Conservation (phyloP, 1,140 invertebrate species). For the Philaenus spumarius region DNA sequence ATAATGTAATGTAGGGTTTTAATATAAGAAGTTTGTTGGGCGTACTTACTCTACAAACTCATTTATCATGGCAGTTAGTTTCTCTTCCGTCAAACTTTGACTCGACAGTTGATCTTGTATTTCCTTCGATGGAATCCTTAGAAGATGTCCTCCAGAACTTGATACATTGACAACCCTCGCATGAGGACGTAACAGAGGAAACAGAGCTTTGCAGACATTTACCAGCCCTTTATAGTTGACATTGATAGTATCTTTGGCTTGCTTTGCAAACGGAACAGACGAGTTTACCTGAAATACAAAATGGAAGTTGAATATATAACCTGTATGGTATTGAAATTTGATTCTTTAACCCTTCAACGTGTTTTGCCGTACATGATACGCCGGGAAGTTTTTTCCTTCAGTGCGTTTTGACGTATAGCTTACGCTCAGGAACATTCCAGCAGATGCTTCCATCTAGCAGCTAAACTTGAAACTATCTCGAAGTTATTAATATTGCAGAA, state of each 20-base stretch:
- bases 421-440: too few species aligned
- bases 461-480: too few species aligned
- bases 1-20: too few species aligned
- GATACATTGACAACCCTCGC: constrained; percentile 69
- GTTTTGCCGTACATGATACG: too few species aligned
- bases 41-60: constrained; percentile 52
- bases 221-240: constrained; percentile 63
- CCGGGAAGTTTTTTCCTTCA: too few species aligned
- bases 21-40: too few species aligned
- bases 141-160: constrained; percentile 55
- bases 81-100: constrained; percentile 46
- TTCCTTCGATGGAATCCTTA: constrained; percentile 45
- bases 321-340: too few species aligned
- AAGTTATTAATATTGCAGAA: too few species aligned
- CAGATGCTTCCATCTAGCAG: too few species aligned
- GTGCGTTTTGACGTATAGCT: too few species aligned
- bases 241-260: constrained; percentile 60
- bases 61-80: constrained; percentile 45
- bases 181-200: constrained; percentile 58
- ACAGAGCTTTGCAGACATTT: constrained; percentile 54
- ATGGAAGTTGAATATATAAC: too few species aligned
- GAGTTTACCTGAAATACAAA: constrained; percentile 37
- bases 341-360: too few species aligned
- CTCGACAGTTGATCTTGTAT: constrained; percentile 46
- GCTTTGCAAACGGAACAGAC: constrained; percentile 52